phyloP scores from a whole-genome alignment of 2,797 vertebrate genomes.

The Bradypus variegatus region DNA sequence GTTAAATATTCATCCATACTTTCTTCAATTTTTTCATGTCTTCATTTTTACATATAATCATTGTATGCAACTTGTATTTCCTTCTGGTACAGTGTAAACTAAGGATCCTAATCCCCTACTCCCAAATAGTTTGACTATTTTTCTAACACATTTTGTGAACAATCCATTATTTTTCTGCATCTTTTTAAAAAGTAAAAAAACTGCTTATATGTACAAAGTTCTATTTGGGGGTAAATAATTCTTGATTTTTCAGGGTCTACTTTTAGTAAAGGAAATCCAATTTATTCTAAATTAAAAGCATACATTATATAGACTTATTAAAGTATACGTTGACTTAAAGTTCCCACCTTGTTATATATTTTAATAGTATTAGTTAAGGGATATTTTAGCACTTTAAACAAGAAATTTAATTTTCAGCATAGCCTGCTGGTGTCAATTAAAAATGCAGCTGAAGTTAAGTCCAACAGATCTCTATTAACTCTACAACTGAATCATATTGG shows the following conservation, averaged over 20 bases:
- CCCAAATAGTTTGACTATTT: neutral
- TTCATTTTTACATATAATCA: constrained; percentile 12
- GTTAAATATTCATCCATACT: neutral
- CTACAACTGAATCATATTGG: neutral
- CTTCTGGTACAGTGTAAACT: neutral
- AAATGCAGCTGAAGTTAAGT: constrained; percentile 25
- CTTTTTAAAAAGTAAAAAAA: neutral
- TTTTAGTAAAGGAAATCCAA: constrained; percentile 33
- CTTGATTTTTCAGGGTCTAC: constrained; percentile 32
- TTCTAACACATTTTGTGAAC: constrained; percentile 4
- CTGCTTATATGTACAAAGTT: neutral
- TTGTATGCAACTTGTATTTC: neutral
- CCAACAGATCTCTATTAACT: neutral
- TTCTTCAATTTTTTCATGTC: neutral
- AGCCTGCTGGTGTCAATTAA: constrained; percentile 5
- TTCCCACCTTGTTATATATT: neutral
- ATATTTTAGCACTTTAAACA: neutral
- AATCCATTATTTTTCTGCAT: constrained; percentile 13
- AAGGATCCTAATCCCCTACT: neutral
- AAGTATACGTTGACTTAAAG: constrained; percentile 9
- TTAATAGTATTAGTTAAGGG: neutral
- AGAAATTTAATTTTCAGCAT: constrained; percentile 37
- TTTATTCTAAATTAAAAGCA: constrained; percentile 22
- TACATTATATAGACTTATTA: neutral
- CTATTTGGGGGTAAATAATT: constrained; percentile 18